Evolutionary conservation across 1,140 invertebrate species (phyloP).

Genomic region (Pseudomyrmex sp.): DNA sequence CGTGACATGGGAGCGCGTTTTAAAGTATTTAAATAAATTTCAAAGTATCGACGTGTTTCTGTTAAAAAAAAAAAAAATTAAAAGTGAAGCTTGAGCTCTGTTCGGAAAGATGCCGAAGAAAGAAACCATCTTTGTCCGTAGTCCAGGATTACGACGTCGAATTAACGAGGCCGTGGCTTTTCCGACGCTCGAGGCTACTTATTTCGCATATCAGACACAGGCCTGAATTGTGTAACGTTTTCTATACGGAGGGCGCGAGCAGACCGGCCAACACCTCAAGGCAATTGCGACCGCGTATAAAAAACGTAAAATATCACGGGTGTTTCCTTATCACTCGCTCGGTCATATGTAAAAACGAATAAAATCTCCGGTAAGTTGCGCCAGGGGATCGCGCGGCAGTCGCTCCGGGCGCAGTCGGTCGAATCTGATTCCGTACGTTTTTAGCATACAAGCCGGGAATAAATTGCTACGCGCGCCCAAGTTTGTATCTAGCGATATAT

Average conservation of each 20-base stretch:
- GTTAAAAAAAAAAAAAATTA: background rate
- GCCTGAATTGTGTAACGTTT: conserved; percentile 69
- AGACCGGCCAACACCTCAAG: conserved; percentile 79
- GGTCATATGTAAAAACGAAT: conserved; percentile 82
- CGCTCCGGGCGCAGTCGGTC: conserved; percentile 73
- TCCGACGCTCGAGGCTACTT: conserved; percentile 75
- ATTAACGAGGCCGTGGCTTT: conserved; percentile 67
- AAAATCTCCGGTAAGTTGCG: conserved; percentile 81
- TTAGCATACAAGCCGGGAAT: conserved; percentile 66
- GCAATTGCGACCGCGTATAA: conserved; percentile 77
- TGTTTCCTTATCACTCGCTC: conserved; percentile 78
- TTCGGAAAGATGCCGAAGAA: conserved; percentile 16
- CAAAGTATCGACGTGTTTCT: background rate
- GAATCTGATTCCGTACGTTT: conserved; percentile 68
- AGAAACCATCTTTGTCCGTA: conserved; percentile 37
- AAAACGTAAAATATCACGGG: conserved; percentile 81
- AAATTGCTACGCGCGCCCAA: conserved; percentile 48
- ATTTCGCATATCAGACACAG: conserved; percentile 77
- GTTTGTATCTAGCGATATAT: background rate
- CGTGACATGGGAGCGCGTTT: background rate
- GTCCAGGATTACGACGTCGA: conserved; percentile 62
- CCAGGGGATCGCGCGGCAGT: conserved; percentile 74
- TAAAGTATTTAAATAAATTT: background rate
- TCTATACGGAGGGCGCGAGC: conserved; percentile 64
- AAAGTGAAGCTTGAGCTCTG: too few relatives aligned